Percentiles rank a stretch among this genome's conserved stretches.
These are phyloP conservation scores for Sisyra terminalis DNA, from an alignment of 2,888 invertebrate genomes.

Conservation along the genomic window DNA sequence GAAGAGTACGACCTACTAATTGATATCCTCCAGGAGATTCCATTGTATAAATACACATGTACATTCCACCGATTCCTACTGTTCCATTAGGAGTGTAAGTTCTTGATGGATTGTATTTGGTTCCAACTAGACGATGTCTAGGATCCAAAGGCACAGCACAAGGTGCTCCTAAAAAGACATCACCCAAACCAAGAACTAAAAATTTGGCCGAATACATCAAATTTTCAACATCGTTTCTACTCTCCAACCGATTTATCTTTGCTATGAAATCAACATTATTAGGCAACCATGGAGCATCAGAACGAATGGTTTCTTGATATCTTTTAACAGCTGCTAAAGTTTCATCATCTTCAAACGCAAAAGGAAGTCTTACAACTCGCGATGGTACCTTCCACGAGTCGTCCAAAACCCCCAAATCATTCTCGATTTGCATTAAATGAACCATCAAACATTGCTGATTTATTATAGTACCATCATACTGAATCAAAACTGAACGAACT, in stretches of 20 bases:
- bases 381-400: background rate
- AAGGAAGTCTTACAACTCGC: background rate
- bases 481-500: constrained; percentile 2
- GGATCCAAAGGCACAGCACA: constrained; percentile 3
- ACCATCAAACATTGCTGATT: background rate
- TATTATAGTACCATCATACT: background rate
- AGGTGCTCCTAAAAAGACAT: constrained; percentile 3
- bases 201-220: background rate
- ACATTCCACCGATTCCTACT: constrained; percentile 3
- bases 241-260: background rate
- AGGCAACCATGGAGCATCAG: constrained; percentile 3
- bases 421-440: background rate
- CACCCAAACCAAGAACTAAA: constrained; percentile 1
- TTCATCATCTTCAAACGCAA: constrained; percentile 4
- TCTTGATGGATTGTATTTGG: constrained; percentile 1
- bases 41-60: constrained; percentile 5
- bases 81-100: constrained; percentile 2
- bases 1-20: constrained; percentile 1
- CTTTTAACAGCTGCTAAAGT: constrained; percentile 1
- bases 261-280: constrained; percentile 1
- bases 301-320: constrained; percentile 1
- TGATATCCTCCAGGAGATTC: constrained; percentile 3
- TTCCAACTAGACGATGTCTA: background rate
- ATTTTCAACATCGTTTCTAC: background rate
- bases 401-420: no score